Percentiles rank a stretch among this genome's conserved stretches.
Conservation (phyloP, 2,888 invertebrate genomes). For the Pristionchus japonicus region DNA sequence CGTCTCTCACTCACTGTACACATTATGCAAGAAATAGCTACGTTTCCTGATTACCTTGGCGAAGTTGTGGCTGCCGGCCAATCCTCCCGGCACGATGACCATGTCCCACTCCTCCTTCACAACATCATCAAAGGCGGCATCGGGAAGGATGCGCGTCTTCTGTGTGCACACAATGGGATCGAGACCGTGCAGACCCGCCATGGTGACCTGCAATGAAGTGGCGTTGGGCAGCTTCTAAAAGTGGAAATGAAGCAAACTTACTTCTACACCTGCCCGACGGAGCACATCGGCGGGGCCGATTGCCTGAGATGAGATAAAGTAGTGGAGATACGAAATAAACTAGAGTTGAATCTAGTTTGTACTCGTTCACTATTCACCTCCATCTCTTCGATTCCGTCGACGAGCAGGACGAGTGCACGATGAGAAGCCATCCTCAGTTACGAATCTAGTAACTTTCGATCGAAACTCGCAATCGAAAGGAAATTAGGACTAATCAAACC, state of each 20-base stretch:
- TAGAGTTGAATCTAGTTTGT: too few species aligned
- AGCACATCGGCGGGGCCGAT: slow-evolving; percentile 89
- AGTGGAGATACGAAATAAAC: background rate
- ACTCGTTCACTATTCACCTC: slow-evolving; percentile 83
- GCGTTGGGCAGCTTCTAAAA: too few species aligned
- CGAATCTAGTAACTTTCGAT: background rate
- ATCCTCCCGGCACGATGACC: slow-evolving; percentile 91
- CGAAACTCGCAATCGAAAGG: too few species aligned
- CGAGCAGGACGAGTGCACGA: slow-evolving; percentile 83
- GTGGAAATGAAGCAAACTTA: slow-evolving; percentile 22
- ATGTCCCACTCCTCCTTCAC: slow-evolving; percentile 81
- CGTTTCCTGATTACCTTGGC: too few species aligned
- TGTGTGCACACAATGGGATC: slow-evolving; percentile 83
- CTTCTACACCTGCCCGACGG: slow-evolving; percentile 86
- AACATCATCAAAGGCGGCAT: slow-evolving; percentile 81
- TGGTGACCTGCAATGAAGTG: slow-evolving; percentile 80
- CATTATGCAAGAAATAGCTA: too few species aligned
- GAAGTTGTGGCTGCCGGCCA: slow-evolving; percentile 83
- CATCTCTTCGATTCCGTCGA: slow-evolving; percentile 96
- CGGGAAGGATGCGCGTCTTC: slow-evolving; percentile 87
- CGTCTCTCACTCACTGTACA: slow-evolving; percentile 75
- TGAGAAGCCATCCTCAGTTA: slow-evolving; percentile 78
- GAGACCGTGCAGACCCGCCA: slow-evolving; percentile 85
- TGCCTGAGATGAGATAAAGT: slow-evolving; percentile 30
- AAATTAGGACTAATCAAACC: too few species aligned